These are phyloP conservation scores for Scortum barcoo DNA, from an alignment of 2,113 vertebrate genomes.

Conservation along the genomic window DNA sequence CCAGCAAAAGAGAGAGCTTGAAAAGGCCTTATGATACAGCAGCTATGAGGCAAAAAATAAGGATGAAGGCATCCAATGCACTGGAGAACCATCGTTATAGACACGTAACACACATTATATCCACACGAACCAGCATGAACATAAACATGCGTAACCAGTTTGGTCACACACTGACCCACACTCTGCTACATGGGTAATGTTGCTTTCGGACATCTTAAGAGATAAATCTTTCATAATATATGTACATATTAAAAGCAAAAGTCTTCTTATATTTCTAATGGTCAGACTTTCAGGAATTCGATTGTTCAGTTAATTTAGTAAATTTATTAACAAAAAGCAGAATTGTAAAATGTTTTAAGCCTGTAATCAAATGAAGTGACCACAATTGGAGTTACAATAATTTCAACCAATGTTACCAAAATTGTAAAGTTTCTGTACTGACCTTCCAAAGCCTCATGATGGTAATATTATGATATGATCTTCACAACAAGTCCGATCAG, in stretches of 20 bases:
- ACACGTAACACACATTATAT: constrained; percentile 3
- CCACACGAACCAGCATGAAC: constrained; percentile 8
- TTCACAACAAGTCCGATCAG: neutral
- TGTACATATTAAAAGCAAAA: constrained; percentile 6
- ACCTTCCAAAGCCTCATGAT: constrained; percentile 4
- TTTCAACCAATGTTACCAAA: neutral
- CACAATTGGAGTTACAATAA: neutral
- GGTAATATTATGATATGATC: constrained; percentile 7
- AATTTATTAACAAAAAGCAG: neutral
- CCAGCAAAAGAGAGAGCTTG: constrained; percentile 21
- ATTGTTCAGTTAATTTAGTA: neutral
- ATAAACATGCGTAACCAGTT: constrained; percentile 3
- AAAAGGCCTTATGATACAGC: constrained; percentile 48
- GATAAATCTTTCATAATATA: neutral
- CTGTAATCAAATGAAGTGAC: neutral
- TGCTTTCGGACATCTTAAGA: neutral
- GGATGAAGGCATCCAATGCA: constrained; percentile 49
- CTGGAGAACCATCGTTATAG: constrained; percentile 27
- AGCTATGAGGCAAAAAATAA: constrained; percentile 42
- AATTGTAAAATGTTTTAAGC: neutral
- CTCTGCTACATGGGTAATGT: constrained; percentile 11
- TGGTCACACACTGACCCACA: neutral
- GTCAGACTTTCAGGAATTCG: neutral
- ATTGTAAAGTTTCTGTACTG: neutral
- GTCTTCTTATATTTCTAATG: neutral